Base-by-base conservation (phyloP, 2,113 vertebrate genomes). In the Blennius ocellaris region DNA sequence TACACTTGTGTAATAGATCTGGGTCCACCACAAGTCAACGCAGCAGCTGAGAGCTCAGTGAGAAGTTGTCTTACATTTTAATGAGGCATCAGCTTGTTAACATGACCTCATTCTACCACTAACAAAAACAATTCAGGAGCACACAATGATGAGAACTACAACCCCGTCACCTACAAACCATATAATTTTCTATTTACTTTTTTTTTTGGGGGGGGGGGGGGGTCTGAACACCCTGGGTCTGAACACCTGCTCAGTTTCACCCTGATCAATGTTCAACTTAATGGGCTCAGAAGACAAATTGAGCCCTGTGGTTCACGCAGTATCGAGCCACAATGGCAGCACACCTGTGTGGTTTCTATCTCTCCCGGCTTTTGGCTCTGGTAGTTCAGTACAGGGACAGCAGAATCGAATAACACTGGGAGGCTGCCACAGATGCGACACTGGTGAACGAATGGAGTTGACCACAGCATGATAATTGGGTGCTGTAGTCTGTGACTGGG, bases 391-490 rank as follows among this genome's bases (percentile, higher is more conserved):
- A 1, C 37, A 12, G 64, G 60, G 47, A 30, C 5, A 36, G 58
- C 51, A 55, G 55, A 59, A 67, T 86, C 82, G 80, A 85, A 86
- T 70, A 67, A 62, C 47, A 54, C 5, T 75, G 69, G 65, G 76
- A 78, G 58, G 57, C 52, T 78, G 83, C 66, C 73, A 69, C 68
- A 44, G 62, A 71, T 70, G 67, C 77, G 71, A 87, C 75, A 77
- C 67, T 9, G 16, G 61, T 5, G 7, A 69, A 87, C 77, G 78
- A 71, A 76, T 69, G 77, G 66, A 11, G 69, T 63, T 77, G 85
- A 69, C 70, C 75, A 59, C 64, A 62, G 56, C 16, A 37, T 11
- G 16, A 66, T 78, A 90, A 90, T 77, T 86, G 73, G 82, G 58
- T 66, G 40, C 59, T 64, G 78, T 70, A 83, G 44, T 73, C 66